Evolutionary conservation across 53 echinoderm and acorn worm species (phyloP).

Genomic region (Zoroaster sp.): DNA sequence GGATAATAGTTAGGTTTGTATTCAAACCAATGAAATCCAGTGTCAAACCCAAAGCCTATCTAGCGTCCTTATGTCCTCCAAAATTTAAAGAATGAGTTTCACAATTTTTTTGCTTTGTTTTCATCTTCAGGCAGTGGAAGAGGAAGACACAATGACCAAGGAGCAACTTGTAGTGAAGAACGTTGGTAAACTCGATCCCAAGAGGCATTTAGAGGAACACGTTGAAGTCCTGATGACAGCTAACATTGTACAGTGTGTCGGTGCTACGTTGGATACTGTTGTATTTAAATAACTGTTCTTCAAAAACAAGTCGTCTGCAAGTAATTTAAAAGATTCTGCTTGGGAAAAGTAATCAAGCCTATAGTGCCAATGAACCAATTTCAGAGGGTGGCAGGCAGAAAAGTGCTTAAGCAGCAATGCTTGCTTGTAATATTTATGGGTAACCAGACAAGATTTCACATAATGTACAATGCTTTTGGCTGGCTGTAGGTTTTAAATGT

Average conservation of each 20-base stretch:
- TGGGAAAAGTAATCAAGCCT: neutral
- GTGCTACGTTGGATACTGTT: constrained; percentile 98
- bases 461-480: too few relatives aligned
- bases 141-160: constrained; percentile 94
- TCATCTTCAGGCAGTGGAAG: constrained; percentile 83
- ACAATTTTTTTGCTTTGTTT: neutral
- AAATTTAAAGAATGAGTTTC: too few relatives aligned
- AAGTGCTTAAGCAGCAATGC: too few relatives aligned
- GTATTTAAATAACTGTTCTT: constrained; percentile 73
- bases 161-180: constrained; percentile 98
- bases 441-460: too few relatives aligned
- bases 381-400: neutral
- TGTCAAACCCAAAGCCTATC: too few relatives aligned
- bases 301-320: too few relatives aligned
- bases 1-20: too few relatives aligned
- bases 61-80: too few relatives aligned
- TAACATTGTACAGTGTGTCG: constrained; percentile 95
- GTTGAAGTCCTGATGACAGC: constrained; percentile 96
- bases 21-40: too few relatives aligned
- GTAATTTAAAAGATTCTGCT: too few relatives aligned
- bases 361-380: neutral
- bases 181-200: constrained; percentile 96
- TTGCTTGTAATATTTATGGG: too few relatives aligned
- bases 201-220: constrained; percentile 94
- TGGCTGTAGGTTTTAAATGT: too few relatives aligned